A percentile compares a stretch with the other conserved stretches of the same genome.
These are phyloP conservation scores for Columba guinea DNA, from an alignment of 2,797 vertebrate genomes.

Conservation along the genomic window DNA sequence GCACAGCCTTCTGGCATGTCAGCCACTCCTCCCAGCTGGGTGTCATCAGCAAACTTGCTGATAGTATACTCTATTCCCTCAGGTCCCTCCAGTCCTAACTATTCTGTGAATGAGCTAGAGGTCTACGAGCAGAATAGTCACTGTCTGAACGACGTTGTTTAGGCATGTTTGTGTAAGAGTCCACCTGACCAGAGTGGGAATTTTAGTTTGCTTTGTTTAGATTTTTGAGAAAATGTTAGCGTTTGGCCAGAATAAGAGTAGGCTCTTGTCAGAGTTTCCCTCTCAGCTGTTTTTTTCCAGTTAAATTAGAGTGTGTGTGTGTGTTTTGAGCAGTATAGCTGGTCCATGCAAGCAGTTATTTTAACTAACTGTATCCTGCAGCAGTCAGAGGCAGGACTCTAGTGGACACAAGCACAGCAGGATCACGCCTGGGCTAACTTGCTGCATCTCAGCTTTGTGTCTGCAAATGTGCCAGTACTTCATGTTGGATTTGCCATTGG, in stretches of 20 bases:
- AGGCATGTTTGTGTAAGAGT: neutral
- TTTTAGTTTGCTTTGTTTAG: neutral
- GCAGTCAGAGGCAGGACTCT: neutral
- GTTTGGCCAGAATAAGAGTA: neutral
- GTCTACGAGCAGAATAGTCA: neutral
- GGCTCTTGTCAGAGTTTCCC: neutral
- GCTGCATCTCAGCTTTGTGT: neutral
- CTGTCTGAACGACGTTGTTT: neutral
- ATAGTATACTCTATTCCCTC: too few species aligned
- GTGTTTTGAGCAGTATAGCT: neutral
- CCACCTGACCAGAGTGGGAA: neutral
- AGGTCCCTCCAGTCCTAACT: too few species aligned
- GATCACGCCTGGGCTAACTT: neutral
- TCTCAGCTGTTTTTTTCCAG: neutral
- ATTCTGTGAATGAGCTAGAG: neutral
- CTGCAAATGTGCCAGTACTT: fast-evolving
- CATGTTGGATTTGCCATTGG: neutral
- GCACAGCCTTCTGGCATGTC: too few species aligned
- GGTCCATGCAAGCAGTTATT: neutral
- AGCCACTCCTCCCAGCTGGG: too few species aligned
- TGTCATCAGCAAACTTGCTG: too few species aligned
- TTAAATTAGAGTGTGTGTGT: neutral
- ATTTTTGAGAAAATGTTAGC: neutral
- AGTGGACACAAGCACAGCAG: neutral
- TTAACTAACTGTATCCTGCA: neutral